phyloP scores from a whole-genome alignment of 2,797 vertebrate genomes.

The Adrianichthys oophorus region DNA sequence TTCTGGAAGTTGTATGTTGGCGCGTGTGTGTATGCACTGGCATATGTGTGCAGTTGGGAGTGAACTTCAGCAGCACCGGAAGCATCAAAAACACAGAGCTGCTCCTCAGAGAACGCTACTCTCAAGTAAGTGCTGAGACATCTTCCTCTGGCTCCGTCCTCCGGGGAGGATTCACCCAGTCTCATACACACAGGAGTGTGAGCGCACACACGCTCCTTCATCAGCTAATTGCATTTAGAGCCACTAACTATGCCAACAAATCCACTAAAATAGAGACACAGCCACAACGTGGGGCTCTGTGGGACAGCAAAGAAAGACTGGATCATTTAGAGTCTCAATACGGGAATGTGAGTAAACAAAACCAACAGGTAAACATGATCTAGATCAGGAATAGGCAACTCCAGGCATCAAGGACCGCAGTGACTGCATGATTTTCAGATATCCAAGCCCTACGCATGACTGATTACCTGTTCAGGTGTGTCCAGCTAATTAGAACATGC shows the following conservation, averaged over 20 bases:
- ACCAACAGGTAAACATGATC: conserved; percentile 64
- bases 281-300: conserved; percentile 58
- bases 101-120: conserved; percentile 63
- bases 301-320: conserved; percentile 60
- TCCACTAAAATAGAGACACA: conserved; percentile 70
- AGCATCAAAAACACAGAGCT: conserved; percentile 67
- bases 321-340: conserved; percentile 66
- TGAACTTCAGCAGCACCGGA: conserved; percentile 63
- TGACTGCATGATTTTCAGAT: too few relatives aligned
- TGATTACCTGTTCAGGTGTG: too few relatives aligned
- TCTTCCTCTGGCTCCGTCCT: conserved; percentile 59
- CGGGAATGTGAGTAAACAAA: conserved; percentile 64
- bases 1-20: conserved; percentile 39
- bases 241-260: conserved; percentile 76
- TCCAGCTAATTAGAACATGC: too few relatives aligned
- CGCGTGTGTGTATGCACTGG: conserved; percentile 17
- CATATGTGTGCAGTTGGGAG: conserved; percentile 50
- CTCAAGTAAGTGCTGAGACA: conserved; percentile 75
- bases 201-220: conserved; percentile 41
- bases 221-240: conserved; percentile 73
- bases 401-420: too few relatives aligned
- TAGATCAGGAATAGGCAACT: conserved; percentile 13
- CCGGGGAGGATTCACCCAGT: conserved; percentile 46
- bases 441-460: too few relatives aligned
- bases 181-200: conserved; percentile 6